Base-by-base conservation (phyloP, 1,140 invertebrate genomes). In the Acyrthosiphon pisum region DNA sequence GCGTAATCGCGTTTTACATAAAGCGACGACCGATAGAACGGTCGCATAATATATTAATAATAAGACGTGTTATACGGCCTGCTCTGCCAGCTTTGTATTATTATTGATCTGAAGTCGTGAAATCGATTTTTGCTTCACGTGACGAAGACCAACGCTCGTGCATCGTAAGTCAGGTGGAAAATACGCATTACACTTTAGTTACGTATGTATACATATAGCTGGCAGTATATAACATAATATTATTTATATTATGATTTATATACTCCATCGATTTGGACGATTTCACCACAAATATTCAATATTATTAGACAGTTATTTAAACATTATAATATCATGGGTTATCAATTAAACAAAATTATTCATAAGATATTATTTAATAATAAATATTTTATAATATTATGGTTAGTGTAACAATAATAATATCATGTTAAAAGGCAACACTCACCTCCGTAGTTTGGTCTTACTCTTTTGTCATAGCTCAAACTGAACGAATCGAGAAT, bases 391-490 rank as follows among this genome's bases (percentile, higher is more conserved):
- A 76, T 76, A 41, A 41, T 41, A 41, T 41, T 41, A n/a, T 18
- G 60, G 60, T 76, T 76, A 76, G 30, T n/a, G 60, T 76, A n/a
- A 68, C 30, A n/a, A 23, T 22, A 53, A 76, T n/a, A 76, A 76
- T 76, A 76, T n/a, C 2, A n/a, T n/a, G 0, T 76, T 6, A 76
- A 76, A 76, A 35, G 18, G 92, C 22, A 20, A 87, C 94, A 97
- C 98, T 97, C 96, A 98, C 98, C 98, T 97, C 98, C 98, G 96
- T 99, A 99, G 96, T 99, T 99, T 95, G 98, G 98, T 96, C 98
- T 97, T 96, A 99, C 98, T 97, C 98, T 97, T 97, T 99, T 99
- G 96, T 99, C 98, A 96, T 99, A 99, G 96, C 97, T 98, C 95
- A 97, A 97, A 95, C 98, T 98, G 95, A 99, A 98, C 94, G 97